A percentile compares a stretch with the other conserved stretches of the same genome.
Evolutionary conservation across 2,797 vertebrate genomes (phyloP).

Genomic region (Delichon dasypus): DNA sequence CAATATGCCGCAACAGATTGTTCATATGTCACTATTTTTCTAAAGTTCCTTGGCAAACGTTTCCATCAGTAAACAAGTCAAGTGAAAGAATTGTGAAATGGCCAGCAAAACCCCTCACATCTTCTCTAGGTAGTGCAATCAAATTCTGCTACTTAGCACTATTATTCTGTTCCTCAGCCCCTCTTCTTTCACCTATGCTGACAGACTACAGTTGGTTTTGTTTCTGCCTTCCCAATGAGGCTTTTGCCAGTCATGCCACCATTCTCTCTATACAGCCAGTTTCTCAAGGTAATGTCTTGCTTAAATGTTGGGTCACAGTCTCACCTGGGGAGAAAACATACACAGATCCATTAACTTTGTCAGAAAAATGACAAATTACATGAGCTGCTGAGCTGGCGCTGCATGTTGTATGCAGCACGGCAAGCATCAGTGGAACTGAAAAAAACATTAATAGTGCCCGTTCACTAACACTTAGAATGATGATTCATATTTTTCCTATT

Average conservation of each 20-base stretch:
- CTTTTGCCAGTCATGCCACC: background rate
- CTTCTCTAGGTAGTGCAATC: background rate
- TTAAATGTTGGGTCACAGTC: background rate
- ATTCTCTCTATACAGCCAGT: background rate
- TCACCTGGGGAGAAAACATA: background rate
- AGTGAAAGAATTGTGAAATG: conserved; percentile 29
- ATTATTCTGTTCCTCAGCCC: background rate
- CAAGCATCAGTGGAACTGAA: background rate
- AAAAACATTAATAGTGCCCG: background rate
- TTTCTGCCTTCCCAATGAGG: background rate
- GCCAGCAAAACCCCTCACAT: background rate
- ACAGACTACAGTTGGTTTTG: conserved; percentile 7
- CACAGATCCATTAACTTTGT: background rate
- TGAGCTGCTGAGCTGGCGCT: background rate
- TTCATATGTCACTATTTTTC: conserved; percentile 63
- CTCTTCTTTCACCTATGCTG: conserved; percentile 45
- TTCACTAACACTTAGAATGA: background rate
- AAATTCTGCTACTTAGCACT: conserved; percentile 8
- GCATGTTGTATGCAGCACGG: background rate
- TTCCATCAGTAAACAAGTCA: conserved; percentile 61
- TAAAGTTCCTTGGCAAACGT: conserved; percentile 59
- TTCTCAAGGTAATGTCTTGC: background rate
- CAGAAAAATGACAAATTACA: background rate
- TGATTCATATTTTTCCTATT: background rate
- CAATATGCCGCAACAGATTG: conserved; percentile 71